Evolutionary conservation across 2,888 invertebrate species (phyloP), one percentile per base, ranked within the genome.

Genomic region (Athrips mouffetella): DNA sequence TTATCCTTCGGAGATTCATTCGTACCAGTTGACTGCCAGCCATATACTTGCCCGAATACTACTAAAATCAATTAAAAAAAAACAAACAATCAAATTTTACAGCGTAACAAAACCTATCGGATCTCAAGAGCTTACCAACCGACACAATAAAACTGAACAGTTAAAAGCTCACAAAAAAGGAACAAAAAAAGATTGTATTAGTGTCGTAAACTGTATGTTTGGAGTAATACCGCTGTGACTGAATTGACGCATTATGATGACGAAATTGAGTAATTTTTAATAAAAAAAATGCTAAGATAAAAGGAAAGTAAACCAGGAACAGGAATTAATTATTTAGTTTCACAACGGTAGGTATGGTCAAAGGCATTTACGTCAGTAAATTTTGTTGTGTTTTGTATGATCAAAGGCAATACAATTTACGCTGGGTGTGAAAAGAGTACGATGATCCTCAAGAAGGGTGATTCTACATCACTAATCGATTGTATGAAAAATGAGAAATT

Each of bases 81-180:
- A 65, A 60, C 70, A 70, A 80, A 81, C 79, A 80, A 80, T 80
- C 72, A 73, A 73, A 70, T 67, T 82, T 83, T 81, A 82, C 74
- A 70, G 72, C 75, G 65, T 70, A 69, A 73, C 74, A 68, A 71
- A 70, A 63, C 68, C 59, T 63, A 65, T 65, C 67, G 65, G 62
- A 63, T 69, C 65, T 65, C 63, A 55, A n/a, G 57, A 66, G 62
- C 62, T 66, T 66, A 67, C 66, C 56, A 62, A 63, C 67, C 63
- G 57, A 60, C 60, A 57, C 60, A 57, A 63, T 67, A 67, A 66
- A 67, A 49, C 11, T 59, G 56, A 57, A 51, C 57, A 55, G 55
- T 47, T 58, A 55, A 61, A 65, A 60, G 64, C 67, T 65, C 67
- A 68, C 72, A 73, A 75, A 75, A 62, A 63, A n/a, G n/a, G 64